Evolutionary conservation across 2,888 invertebrate species (phyloP), one percentile per base, ranked within the genome.

Genomic region (Gymnoscelis rufifasciata): DNA sequence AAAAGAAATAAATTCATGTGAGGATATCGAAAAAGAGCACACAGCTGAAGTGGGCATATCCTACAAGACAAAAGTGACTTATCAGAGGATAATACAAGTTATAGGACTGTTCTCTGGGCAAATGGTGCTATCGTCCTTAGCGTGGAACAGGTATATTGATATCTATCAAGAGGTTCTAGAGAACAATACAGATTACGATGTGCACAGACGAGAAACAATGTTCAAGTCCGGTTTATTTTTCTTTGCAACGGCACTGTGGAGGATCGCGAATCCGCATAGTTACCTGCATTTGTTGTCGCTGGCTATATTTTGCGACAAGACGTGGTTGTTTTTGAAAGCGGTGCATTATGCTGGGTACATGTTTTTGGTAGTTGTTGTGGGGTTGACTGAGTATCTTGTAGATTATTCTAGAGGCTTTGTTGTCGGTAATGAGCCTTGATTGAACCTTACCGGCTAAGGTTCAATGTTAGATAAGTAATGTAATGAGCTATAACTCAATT

Each of bases 81-180:
- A 91, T 24, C 91, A 91, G 43, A 91, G 92, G 56, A 91, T 94
- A 13, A 83, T 90, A 0, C 90, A 91, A 58, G 92, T 92, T 45
- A 74, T 94, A 13, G 78, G 91, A 10, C 84, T 93, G 57, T 92
- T 93, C 60, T 89, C 92, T 3, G 92, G 92, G 0, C 95, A 94
- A 70, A 88, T 95, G 69, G 68, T 94, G 38, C 73, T 95, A 0
- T 93, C 94, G 45, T 95, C 95, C 0, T 82, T 93, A 42, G 92
- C 93, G 6, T 96, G 96, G 96, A 95, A 96, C 81, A 90, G 95
- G 19, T 95, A 95, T 63, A 94, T 96, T 59, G 93, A 93, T 37
- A 77, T 93, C 3, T 96, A 95, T 67, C 94, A 95, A 61, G 91
- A 94, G 59, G 78, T 95, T 64, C 71, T 96, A 24, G 95, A 95